These are phyloP conservation scores for Amphipoea oculea DNA, from an alignment of 2,888 invertebrate genomes.

Conservation along the genomic window DNA sequence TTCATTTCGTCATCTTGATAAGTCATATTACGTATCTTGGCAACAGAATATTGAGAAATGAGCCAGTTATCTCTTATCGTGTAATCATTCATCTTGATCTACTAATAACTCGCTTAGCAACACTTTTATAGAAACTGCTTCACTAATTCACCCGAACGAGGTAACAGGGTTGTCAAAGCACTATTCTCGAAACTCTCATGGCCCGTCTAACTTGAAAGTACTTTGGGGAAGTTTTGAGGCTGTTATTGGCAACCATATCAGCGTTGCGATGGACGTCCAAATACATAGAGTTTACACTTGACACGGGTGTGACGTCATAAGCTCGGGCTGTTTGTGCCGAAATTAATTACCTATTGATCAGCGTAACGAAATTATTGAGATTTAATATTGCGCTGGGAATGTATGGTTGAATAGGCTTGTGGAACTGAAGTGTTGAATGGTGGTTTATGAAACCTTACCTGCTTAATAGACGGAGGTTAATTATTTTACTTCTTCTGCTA, in stretches of 20 bases:
- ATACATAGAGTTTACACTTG: constrained; percentile 67
- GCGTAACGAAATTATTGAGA: constrained; percentile 60
- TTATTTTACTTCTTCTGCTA: not conserved
- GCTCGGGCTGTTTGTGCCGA: constrained; percentile 53
- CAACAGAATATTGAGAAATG: not conserved
- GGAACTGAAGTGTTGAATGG: constrained; percentile 17
- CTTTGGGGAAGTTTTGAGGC: constrained; percentile 42
- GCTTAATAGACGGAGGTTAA: not conserved
- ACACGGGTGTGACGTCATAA: constrained; percentile 70
- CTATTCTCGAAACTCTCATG: constrained; percentile 44
- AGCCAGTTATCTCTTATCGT: not conserved
- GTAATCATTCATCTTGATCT: not conserved
- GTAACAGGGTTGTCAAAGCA: constrained; percentile 45
- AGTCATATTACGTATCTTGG: not conserved
- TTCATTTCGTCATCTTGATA: not conserved
- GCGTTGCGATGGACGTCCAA: constrained; percentile 64
- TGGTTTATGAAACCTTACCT: constrained; percentile 2
- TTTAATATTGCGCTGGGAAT: constrained; percentile 33
- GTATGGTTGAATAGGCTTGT: constrained; percentile 22
- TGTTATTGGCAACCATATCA: constrained; percentile 65
- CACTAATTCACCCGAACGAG: not conserved
- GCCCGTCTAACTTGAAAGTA: constrained; percentile 52
- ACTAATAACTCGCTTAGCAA: not conserved
- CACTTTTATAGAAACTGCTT: not conserved
- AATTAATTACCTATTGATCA: constrained; percentile 65